Evolutionary conservation across 1,140 invertebrate genomes (phyloP), one percentile per base, ranked within the genome.

Genomic region (Myzus persicae): DNA sequence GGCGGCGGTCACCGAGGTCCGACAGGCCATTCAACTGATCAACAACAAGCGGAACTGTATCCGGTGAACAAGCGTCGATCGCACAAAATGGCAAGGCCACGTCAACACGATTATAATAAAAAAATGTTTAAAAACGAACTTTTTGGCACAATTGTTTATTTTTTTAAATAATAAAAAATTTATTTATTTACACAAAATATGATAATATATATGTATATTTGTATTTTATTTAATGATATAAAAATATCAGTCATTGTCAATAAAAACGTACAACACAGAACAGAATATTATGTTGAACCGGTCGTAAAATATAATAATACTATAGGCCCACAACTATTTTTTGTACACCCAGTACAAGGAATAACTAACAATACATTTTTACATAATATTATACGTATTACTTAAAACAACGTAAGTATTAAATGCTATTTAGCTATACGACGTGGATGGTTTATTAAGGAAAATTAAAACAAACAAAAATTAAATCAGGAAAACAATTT

Each of bases 1-100:
- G 1, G 40, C 22, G 3, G 40, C n/a, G 38, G n/a, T 44, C 36
- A 54, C 14, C 20, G 90, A 92, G 26, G 44, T 76, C 14, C 90
- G 90, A 36, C 59, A 92, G 26, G 44, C 40, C 7, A 42, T 92
- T 36, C 90, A 92, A 22, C 24, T 92, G 42, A 22, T 92, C 31
- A 92, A 38, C n/a, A 82, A 1, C n/a, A 92, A 92, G n/a, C 81
- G 90, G 7, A 92, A 82, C 24, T 92, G 90, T 81, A 36, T 89
- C 8, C 48, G 87, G 22, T 89, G 18, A 87, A n/a, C n/a, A n/a
- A n/a, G 31, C 2, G 31, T n/a, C 31, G 14, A 18, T 0, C 31
- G 14, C 31, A 67, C 59, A n/a, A 76, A n/a, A n/a, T 14, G 4
- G 9, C 9, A 67, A 0, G 9, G 8, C 14, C 31, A 26, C 11